Evolutionary conservation across 2,797 vertebrate genomes (phyloP).

Genomic region (Enteromius mattozi): DNA sequence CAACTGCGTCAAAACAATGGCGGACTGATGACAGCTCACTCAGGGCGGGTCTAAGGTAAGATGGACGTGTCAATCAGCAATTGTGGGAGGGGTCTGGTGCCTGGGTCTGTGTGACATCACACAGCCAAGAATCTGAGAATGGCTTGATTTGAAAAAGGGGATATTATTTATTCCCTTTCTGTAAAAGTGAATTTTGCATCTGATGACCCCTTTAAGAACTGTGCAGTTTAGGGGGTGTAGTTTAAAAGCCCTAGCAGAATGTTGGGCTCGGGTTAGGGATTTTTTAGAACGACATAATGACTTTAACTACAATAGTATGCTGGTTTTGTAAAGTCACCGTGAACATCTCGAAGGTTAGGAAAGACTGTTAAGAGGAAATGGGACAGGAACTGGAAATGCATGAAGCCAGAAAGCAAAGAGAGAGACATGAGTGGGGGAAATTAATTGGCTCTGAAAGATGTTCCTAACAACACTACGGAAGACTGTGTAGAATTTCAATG

Average conservation of each 20-base stretch:
- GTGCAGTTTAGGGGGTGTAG: not conserved
- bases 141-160: too few relatives aligned
- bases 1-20: too few relatives aligned
- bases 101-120: too few relatives aligned
- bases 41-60: too few relatives aligned
- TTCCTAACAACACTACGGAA: slow-evolving; percentile 54
- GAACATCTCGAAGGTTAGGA: slow-evolving; percentile 18
- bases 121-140: too few relatives aligned
- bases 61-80: too few relatives aligned
- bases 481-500: slow-evolving; percentile 59
- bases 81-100: too few relatives aligned
- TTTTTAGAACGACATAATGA: not conserved
- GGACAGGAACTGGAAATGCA: slow-evolving; percentile 39
- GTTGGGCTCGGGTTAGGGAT: not conserved
- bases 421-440: slow-evolving; percentile 53
- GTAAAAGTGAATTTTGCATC: too few relatives aligned
- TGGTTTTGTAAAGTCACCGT: not conserved
- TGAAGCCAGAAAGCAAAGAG: slow-evolving; percentile 42
- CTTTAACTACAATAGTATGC: not conserved
- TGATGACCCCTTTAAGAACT: not conserved
- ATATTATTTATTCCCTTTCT: too few relatives aligned
- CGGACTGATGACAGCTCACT: too few relatives aligned
- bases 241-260: not conserved
- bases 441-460: slow-evolving; percentile 60
- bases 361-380: slow-evolving; percentile 31